Conservation (phyloP, 2,888 invertebrate species). For the Andrena trimmerana region DNA sequence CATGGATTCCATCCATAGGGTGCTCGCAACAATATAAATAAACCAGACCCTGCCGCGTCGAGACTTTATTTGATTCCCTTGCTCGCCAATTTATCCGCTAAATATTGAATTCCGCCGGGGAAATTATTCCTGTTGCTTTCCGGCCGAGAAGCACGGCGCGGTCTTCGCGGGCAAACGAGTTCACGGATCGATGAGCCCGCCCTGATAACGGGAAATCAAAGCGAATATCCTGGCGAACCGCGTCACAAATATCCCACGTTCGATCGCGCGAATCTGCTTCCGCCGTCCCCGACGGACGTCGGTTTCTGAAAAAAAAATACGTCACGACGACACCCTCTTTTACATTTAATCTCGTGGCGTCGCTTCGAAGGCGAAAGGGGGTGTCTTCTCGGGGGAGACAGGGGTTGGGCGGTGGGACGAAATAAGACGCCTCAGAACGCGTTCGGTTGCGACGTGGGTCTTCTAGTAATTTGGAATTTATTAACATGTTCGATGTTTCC, state of each 20-base stretch:
- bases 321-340: conserved; percentile 60
- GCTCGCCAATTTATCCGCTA: conserved; percentile 39
- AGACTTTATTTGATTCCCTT: conserved; percentile 28
- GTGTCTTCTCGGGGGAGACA: conserved; percentile 39
- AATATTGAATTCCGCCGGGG: conserved; percentile 44
- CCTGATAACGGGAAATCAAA: conserved; percentile 74
- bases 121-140: conserved; percentile 44
- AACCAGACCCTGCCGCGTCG: not conserved
- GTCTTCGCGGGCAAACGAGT: conserved; percentile 62
- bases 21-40: conserved; percentile 40
- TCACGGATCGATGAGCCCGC: conserved; percentile 59
- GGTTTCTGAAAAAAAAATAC: conserved; percentile 52
- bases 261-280: conserved; percentile 66
- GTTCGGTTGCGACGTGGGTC: conserved; percentile 44
- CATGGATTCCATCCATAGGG: too few species aligned
- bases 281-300: conserved; percentile 19
- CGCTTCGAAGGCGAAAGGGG: conserved; percentile 54
- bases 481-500: conserved; percentile 19
- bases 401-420: conserved; percentile 17
- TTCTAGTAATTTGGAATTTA: conserved; percentile 55
- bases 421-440: conserved; percentile 50
- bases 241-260: conserved; percentile 70
- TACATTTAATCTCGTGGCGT: conserved; percentile 75
- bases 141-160: conserved; percentile 30
- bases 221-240: conserved; percentile 66